Base-by-base conservation (phyloP, 1,140 invertebrate species). In the Chironomus tepperi region DNA sequence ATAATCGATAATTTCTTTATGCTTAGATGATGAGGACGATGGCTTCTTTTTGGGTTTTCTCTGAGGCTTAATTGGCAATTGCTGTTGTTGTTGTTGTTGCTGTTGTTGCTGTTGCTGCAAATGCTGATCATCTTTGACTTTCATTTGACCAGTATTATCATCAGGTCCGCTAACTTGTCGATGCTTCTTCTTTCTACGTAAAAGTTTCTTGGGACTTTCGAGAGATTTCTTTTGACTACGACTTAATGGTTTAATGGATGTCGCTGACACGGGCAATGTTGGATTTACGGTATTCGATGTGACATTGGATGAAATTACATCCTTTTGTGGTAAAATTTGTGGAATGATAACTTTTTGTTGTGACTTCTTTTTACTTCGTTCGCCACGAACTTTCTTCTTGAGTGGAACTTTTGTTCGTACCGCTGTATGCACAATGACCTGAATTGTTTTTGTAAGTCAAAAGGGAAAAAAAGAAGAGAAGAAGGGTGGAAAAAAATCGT, bases 1-100 rank as follows among this genome's bases (percentile, higher is more conserved):
- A 77, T 93, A 93, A 79, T 93, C 90, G 74, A 93, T 92, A 1
- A 92, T 90, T 81, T 92, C 90, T 77, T 91, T 92, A 76, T 84
- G 85, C 80, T 86, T 84, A 0, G 81, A n/a, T 3, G 47, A 57
- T 57, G 47, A 57, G 3, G 47, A 57, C 10, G 47, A 57, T 12
- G 47, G 79, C 42, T 83, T 81, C 78, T 87, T 83, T 78, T 87
- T 84, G 75, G 77, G 78, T 76, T 83, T 83, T 76, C 80, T 78
- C 80, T 80, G 80, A 21, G 65, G 65, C 19, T 70, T 70, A 15
- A 19, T 16, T 70, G 65, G 65, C 10, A 81, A 86, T 75, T 82
- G 81, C 18, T 83, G 84, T 75, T 84, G 24, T 34, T 34, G 24
- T 34, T 81, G 86, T 75, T 82, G 81, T 16, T 83, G 84, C 75